Evolutionary conservation across 2,797 vertebrate genomes (phyloP).

Genomic region (Crocodylus rhombifer): DNA sequence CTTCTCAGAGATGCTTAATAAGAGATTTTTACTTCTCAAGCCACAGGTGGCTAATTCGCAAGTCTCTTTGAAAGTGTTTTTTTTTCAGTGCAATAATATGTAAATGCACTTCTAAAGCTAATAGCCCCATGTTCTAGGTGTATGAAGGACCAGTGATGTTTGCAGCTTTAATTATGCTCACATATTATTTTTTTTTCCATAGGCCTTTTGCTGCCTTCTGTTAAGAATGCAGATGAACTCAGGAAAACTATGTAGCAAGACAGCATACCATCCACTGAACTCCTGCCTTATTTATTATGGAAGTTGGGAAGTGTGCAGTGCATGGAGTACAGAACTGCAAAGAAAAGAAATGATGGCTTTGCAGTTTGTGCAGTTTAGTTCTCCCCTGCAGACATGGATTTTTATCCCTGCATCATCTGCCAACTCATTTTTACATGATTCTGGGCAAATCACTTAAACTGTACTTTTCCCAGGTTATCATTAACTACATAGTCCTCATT

Average conservation of each 20-base stretch:
- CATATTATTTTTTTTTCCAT: conserved; percentile 6
- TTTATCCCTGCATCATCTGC: not conserved
- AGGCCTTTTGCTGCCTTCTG: not conserved
- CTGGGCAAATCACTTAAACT: not conserved
- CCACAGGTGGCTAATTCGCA: not conserved
- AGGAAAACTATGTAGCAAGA: too few species aligned
- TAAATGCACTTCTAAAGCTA: conserved; percentile 35
- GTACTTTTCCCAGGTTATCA: not conserved
- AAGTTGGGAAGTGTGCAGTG: too few species aligned
- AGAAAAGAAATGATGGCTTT: not conserved
- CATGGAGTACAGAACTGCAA: too few species aligned
- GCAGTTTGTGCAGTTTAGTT: not conserved
- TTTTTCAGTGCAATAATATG: not conserved
- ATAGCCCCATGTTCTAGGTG: conserved; percentile 23
- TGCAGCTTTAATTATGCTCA: conserved; percentile 24
- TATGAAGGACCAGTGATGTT: conserved; percentile 20
- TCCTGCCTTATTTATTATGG: too few species aligned
- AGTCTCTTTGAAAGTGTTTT: not conserved
- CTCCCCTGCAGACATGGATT: not conserved
- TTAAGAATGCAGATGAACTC: too few species aligned
- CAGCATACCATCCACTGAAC: too few species aligned
- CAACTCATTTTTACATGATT: not conserved
- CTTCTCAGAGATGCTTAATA: not conserved
- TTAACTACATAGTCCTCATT: not conserved
- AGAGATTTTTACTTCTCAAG: conserved; percentile 4